phyloP scores from a whole-genome alignment of 2,113 vertebrate genomes.

The Dipodomys spectabilis region DNA sequence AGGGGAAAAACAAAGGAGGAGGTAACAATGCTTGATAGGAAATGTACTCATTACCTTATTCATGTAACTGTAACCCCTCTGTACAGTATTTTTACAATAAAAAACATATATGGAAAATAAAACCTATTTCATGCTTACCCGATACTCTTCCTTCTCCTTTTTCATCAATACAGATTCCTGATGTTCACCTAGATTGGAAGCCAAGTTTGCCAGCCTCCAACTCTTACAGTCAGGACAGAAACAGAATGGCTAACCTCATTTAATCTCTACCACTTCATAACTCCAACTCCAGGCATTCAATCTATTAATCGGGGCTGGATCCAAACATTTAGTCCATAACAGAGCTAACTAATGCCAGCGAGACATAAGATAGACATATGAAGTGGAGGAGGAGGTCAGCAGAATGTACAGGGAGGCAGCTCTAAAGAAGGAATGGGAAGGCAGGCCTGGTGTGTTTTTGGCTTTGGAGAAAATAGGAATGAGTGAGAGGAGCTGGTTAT shows the following conservation, averaged over 20 bases:
- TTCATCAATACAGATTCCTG: not conserved
- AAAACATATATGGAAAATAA: too few relatives aligned
- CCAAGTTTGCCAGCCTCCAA: not conserved
- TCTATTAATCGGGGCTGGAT: rapidly evolving
- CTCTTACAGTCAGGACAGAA: not conserved
- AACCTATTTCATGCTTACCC: not conserved
- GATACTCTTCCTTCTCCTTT: not conserved
- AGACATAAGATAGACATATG: not conserved
- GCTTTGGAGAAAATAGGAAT: not conserved
- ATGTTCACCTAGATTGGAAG: not conserved
- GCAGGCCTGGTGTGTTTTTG: not conserved
- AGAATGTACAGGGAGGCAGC: not conserved
- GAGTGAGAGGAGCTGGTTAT: too few relatives aligned
- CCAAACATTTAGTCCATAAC: not conserved
- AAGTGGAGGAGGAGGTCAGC: not conserved
- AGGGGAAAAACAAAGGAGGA: too few relatives aligned
- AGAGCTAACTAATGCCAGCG: not conserved
- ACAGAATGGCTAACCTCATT: not conserved
- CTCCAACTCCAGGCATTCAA: not conserved
- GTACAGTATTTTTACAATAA: too few relatives aligned
- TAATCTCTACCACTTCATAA: not conserved
- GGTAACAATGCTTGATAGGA: too few relatives aligned
- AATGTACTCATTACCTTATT: too few relatives aligned
- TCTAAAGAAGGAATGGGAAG: not conserved
- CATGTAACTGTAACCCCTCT: too few relatives aligned